Base-by-base conservation (phyloP, 2,113 vertebrate species). In the Suncus etruscus region DNA sequence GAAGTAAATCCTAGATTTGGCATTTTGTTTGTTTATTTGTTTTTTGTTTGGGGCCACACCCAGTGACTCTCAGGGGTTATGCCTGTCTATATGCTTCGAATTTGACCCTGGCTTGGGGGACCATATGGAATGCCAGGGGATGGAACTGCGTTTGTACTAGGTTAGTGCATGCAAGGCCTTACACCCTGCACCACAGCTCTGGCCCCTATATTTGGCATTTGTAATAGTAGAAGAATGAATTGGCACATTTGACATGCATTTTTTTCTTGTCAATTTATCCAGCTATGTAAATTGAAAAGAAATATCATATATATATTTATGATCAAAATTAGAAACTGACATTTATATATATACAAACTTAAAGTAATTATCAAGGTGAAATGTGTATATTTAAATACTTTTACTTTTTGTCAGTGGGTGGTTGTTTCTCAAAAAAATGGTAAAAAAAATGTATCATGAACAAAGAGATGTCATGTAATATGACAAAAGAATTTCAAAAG, bases 1-100 rank as follows among this genome's bases (percentile, higher is more conserved):
- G 66, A 95, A n/a, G 93, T 66, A 93, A 82, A 82, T 51, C 96
- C 93, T 87, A 31, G 2, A 84, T 80, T 89, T 90, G n/a, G 79
- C 90, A 91, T 91, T 93, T 91, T 39, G 39, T 39, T 39, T 39
- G n/a, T 39, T 39, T 5, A 5, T 39, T 39, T 39, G 39, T 39
- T 39, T n/a, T 39, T 39, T 39, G 39, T 39, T 39, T 39, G 3
- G 39, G 39, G 39, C 39, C 39, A 39, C 39, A 39, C 39, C 39
- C 3, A 39, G 39, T 39, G 39, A n/a, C n/a, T n/a, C n/a, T n/a
- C n/a, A n/a, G n/a, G n/a, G n/a, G n/a, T n/a, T n/a, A n/a, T n/a
- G 39, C 39, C 39, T 39, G 39, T 3, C 39, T 39, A 39, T 39
- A 39, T 3, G 39, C 5, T 39, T 5, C 3, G 39, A 39, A 39